A percentile compares a stretch with the other conserved stretches of the same genome.
These are phyloP conservation scores for Elephas maximus DNA, from an alignment of 2,113 vertebrate species.

Conservation along the genomic window DNA sequence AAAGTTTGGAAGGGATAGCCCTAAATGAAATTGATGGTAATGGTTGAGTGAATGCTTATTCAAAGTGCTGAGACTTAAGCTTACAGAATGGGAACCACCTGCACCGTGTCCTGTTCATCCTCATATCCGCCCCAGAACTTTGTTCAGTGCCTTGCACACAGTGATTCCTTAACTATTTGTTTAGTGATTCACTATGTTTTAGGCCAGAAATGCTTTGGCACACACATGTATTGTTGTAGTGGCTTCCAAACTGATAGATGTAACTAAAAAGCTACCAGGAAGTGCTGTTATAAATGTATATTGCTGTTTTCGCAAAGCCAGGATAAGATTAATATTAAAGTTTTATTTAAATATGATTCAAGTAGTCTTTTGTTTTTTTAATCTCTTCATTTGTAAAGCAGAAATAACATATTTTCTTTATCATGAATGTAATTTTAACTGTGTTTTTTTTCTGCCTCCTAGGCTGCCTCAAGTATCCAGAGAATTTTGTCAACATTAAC, in stretches of 20 bases:
- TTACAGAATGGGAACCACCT: not conserved
- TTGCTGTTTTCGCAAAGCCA: not conserved
- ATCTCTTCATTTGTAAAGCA: not conserved
- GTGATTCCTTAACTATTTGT: not conserved
- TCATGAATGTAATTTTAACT: constrained; percentile 57
- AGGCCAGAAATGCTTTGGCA: not conserved
- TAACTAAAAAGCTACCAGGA: not conserved
- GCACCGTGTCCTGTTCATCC: not conserved
- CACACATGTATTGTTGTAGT: not conserved
- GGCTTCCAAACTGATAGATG: not conserved
- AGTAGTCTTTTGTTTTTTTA: not conserved
- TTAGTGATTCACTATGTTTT: not conserved
- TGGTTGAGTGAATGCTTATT: not conserved
- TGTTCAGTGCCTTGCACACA: not conserved
- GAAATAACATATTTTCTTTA: not conserved
- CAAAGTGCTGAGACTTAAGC: not conserved
- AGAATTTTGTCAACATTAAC: constrained; percentile 93
- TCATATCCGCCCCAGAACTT: not conserved
- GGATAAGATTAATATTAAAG: not conserved
- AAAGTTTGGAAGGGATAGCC: not conserved
- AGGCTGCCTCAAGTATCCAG: constrained; percentile 91
- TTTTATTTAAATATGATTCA: constrained; percentile 6
- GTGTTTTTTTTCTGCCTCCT: constrained; percentile 62
- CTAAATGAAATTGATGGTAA: not conserved
- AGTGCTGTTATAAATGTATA: not conserved